Percentiles rank a stretch among this genome's conserved stretches.
Evolutionary conservation across 23 tunicate species (phyloP).

Genomic region (Halocynthia aurantium): DNA sequence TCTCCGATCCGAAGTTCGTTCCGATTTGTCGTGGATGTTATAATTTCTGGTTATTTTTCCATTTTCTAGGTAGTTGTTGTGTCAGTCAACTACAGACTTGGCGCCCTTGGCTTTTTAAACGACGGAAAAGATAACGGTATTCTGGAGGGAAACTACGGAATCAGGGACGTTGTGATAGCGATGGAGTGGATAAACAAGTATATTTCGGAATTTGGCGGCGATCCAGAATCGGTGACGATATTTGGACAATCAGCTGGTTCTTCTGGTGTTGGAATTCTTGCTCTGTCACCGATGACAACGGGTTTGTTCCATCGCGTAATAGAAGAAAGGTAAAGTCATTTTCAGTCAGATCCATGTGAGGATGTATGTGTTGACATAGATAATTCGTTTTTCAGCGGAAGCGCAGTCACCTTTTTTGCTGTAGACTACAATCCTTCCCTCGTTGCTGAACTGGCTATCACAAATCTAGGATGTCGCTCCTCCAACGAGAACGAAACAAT

Average conservation of each 20-base stretch:
- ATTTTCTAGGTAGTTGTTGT: constrained; percentile 10
- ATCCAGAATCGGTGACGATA: constrained; percentile 13
- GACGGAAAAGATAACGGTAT: constrained; percentile 3
- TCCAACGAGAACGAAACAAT: background rate
- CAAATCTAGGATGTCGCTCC: constrained; percentile 20
- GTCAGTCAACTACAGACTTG: constrained; percentile 27
- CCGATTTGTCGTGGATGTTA: background rate
- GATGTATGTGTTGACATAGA: background rate
- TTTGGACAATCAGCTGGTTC: constrained; percentile 28
- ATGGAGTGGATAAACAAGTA: constrained; percentile 23
- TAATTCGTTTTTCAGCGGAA: constrained; percentile 9
- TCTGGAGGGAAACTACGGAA: constrained; percentile 27
- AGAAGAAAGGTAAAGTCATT: constrained; percentile 10
- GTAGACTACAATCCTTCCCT: constrained; percentile 18
- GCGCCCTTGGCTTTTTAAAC: constrained; percentile 21
- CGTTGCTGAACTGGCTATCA: constrained; percentile 6
- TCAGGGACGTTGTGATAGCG: constrained; percentile 13
- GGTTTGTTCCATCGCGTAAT: constrained; percentile 15
- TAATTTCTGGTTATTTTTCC: background rate
- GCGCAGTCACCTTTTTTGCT: constrained; percentile 16
- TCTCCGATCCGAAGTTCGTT: no score
- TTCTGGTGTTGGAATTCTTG: constrained; percentile 8
- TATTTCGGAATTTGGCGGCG: constrained; percentile 22
- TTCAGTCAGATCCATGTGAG: no score
- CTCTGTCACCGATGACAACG: constrained; percentile 13